Evolutionary conservation across 2,797 vertebrate species (phyloP).

Genomic region (Dendrocincla tyrannina): DNA sequence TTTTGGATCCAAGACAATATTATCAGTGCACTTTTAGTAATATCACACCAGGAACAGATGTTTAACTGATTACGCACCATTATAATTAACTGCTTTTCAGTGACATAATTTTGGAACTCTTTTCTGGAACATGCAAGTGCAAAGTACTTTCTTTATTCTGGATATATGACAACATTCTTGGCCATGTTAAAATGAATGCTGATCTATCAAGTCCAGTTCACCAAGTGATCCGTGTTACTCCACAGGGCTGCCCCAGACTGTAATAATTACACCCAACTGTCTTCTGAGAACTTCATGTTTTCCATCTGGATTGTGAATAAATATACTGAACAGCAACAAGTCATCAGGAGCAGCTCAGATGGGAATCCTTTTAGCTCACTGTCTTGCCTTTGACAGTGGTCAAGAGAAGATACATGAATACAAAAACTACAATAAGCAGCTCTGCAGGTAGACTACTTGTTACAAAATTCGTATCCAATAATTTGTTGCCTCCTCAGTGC

Average conservation of each 20-base stretch:
- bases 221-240: neutral
- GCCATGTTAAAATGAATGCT: neutral
- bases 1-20: neutral
- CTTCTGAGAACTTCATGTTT: neutral
- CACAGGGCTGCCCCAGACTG: neutral
- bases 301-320: neutral
- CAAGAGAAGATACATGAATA: neutral
- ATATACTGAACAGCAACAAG: neutral
- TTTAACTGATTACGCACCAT: slow-evolving; percentile 21
- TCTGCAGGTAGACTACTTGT: neutral
- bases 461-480: neutral
- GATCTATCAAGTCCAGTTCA: accelerated
- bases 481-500: neutral
- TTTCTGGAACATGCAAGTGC: neutral
- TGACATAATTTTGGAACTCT: slow-evolving; percentile 29
- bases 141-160: slow-evolving; percentile 43
- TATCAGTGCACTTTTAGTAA: neutral
- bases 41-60: slow-evolving; percentile 45
- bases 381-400: neutral
- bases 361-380: neutral
- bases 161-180: neutral
- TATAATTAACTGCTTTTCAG: slow-evolving; percentile 34
- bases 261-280: neutral
- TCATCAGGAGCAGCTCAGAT: neutral
- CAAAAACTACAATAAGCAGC: neutral